Evolutionary conservation across 2,888 invertebrate species (phyloP), one percentile per base, ranked within the genome.

Genomic region (Drosophila kambysellisi): DNA sequence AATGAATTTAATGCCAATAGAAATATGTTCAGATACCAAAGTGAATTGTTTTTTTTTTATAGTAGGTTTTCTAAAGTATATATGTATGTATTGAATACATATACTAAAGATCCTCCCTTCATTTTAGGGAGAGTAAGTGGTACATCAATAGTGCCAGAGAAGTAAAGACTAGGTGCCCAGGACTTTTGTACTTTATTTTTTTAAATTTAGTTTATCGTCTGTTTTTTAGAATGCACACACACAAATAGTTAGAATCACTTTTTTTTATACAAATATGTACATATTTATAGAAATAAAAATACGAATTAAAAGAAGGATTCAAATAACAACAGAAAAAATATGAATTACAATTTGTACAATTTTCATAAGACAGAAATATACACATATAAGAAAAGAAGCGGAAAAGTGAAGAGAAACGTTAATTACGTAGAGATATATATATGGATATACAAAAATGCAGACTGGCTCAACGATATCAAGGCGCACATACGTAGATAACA

Each of bases 391-490:
- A 76, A 20, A 71, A 70, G 37, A 71, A 70, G 70, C 61, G 41
- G 43, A 76, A 76, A 73, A 50, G 64, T 35, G 56, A 70, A 76
- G 56, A 41, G 43, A 73, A 69, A 69, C 48, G 48, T 37, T 79
- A 76, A 67, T 68, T 56, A 82, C 65, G 59, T 54, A 61, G 53
- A 70, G 8, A 59, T 51, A 46, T 64, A 59, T 58, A 56, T 17
- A 72, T 69, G 60, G 61, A 86, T 73, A 74, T 73, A 76, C 62
- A 77, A 74, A 84, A 78, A 84, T 84, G 88, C 89, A 87, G 84
- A 76, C 89, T 89, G 77, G 87, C 84, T 83, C 74, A 89, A 78
- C 76, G 73, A 67, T 70, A 70, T 85, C 74, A 88, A 84, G 82
- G 79, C 87, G 79, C 74, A 83, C 84, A 76, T 59, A 76, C 61